Evolutionary conservation across 2,888 invertebrate genomes (phyloP).

Genomic region (Sabatieria punctata): DNA sequence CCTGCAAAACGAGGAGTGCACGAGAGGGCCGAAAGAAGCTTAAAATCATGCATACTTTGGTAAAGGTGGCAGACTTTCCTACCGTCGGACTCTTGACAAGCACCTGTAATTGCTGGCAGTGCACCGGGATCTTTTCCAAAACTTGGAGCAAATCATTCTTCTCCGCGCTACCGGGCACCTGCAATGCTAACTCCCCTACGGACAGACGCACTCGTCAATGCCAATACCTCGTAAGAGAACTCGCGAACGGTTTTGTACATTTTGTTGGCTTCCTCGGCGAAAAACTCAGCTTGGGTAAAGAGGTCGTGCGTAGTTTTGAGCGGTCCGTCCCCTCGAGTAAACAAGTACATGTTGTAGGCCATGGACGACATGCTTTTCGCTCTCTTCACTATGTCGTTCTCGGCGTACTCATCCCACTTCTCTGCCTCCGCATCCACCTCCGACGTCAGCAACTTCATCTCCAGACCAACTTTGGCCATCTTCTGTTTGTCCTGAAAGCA

Average conservation of each 20-base stretch:
- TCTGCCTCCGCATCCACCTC: conserved; percentile 76
- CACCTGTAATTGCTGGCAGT: conserved; percentile 91
- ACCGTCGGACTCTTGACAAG: conserved; percentile 96
- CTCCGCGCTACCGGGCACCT: conserved; percentile 88
- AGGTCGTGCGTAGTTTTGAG: conserved; percentile 36
- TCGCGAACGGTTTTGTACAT: conserved; percentile 94
- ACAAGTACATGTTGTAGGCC: conserved; percentile 63
- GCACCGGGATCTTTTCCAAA: conserved; percentile 85
- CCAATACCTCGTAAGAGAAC: conserved; percentile 81
- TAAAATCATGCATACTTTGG: conserved; percentile 61
- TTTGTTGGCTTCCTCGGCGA: conserved; percentile 87
- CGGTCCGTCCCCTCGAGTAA: conserved; percentile 31
- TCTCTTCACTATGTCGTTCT: conserved; percentile 55
- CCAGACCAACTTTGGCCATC: conserved; percentile 84
- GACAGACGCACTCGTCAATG: not conserved
- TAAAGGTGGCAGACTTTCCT: conserved; percentile 94
- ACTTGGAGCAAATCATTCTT: conserved; percentile 85
- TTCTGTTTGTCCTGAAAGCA: conserved; percentile 62
- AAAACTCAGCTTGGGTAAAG: conserved; percentile 40
- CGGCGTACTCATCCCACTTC: conserved; percentile 61
- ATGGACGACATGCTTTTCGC: conserved; percentile 99
- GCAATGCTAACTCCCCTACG: conserved; percentile 9
- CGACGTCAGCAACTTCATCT: conserved; percentile 87
- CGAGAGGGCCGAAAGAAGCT: no score
- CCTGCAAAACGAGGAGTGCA: conserved; percentile 26